phyloP scores from a whole-genome alignment of 2,797 vertebrate genomes.

The Hypotaenidia philippensis region DNA sequence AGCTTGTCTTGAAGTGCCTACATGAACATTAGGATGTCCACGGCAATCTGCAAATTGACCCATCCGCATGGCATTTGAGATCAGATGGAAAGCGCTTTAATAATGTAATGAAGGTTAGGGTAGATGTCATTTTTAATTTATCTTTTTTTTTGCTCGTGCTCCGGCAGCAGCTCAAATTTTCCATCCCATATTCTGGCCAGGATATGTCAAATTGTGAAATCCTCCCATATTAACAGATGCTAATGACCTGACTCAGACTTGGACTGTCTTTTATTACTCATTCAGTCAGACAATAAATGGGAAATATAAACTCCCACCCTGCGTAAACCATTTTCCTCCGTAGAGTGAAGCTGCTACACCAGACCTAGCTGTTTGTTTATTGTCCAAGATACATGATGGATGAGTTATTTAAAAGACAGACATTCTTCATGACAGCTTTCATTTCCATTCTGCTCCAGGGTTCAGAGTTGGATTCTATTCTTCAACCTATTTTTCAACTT shows the following conservation, averaged over 20 bases:
- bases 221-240: slow-evolving; percentile 25
- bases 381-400: slow-evolving; percentile 10
- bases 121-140: slow-evolving; percentile 58
- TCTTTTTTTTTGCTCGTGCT: neutral
- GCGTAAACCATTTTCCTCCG: slow-evolving; percentile 18
- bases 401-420: slow-evolving; percentile 39
- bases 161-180: neutral
- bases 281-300: slow-evolving; percentile 8
- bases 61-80: slow-evolving; percentile 64
- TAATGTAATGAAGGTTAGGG: slow-evolving; percentile 58
- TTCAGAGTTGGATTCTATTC: slow-evolving; percentile 19
- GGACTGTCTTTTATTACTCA: slow-evolving; percentile 32
- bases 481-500: slow-evolving; percentile 19
- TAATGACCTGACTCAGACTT: slow-evolving; percentile 36
- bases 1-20: slow-evolving; percentile 77
- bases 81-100: slow-evolving; percentile 60
- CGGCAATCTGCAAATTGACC: slow-evolving; percentile 75
- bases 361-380: slow-evolving; percentile 29
- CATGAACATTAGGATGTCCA: slow-evolving; percentile 68
- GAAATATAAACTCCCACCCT: slow-evolving; percentile 33
- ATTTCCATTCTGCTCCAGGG: neutral
- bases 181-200: slow-evolving; percentile 15
- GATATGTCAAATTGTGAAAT: slow-evolving; percentile 42
- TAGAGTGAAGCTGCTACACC: neutral
- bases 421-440: slow-evolving; percentile 2